Percentiles rank a stretch among this genome's conserved stretches.
Conservation (phyloP, 2,797 vertebrate genomes). For the Champsocephalus esox region DNA sequence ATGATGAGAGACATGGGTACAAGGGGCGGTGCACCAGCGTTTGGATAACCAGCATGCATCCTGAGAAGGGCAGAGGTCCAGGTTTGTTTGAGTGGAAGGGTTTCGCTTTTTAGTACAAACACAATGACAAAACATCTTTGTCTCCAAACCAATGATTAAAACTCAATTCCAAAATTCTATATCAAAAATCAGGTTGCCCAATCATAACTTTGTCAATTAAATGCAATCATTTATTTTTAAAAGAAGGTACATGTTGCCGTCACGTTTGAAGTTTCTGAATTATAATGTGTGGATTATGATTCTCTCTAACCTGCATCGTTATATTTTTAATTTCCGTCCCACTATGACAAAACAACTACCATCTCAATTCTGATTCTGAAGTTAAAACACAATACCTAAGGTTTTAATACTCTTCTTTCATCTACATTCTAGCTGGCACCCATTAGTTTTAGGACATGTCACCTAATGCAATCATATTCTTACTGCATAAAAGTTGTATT, state of each 20-base stretch:
- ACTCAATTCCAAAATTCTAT: background rate
- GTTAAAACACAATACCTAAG: background rate
- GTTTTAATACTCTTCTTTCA: background rate
- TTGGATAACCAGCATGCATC: slow-evolving; percentile 64
- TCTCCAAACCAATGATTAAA: background rate
- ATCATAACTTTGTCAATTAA: background rate
- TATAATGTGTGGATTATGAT: background rate
- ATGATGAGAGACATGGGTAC: slow-evolving; percentile 74
- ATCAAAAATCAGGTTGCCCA: background rate
- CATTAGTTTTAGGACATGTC: background rate
- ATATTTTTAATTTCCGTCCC: background rate
- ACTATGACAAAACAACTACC: slow-evolving; percentile 5
- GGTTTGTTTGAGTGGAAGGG: slow-evolving; percentile 49
- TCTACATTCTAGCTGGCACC: background rate
- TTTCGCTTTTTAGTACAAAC: slow-evolving; percentile 37
- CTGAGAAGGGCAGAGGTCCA: slow-evolving; percentile 68
- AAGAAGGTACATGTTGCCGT: background rate
- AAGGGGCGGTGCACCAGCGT: slow-evolving; percentile 53
- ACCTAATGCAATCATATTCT: background rate
- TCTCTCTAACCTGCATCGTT: background rate
- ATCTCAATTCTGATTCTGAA: background rate
- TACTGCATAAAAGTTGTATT: background rate
- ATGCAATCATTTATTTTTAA: slow-evolving; percentile 2
- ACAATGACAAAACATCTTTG: slow-evolving; percentile 19
- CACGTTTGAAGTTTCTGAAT: background rate